phyloP scores from a whole-genome alignment of 2,888 invertebrate species.

The Caenorhabditis japonica region DNA sequence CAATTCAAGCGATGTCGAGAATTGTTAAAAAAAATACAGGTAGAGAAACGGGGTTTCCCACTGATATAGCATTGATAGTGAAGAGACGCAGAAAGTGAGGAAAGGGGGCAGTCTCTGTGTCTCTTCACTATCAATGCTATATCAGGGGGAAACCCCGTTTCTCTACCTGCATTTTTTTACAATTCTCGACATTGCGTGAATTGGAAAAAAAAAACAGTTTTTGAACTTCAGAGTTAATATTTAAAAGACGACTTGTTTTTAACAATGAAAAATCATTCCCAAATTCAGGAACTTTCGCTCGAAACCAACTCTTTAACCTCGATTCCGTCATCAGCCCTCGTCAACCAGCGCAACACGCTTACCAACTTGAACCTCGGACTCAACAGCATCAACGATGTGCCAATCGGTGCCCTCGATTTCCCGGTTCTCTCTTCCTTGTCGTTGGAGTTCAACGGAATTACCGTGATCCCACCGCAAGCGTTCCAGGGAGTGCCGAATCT shows the following conservation, averaged over 20 bases:
- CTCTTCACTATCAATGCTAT: too few relatives aligned
- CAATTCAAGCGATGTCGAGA: background rate
- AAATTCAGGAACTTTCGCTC: conserved; percentile 73
- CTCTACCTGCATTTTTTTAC: too few relatives aligned
- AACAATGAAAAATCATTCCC: conserved; percentile 7
- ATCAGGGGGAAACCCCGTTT: too few relatives aligned
- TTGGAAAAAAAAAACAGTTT: too few relatives aligned
- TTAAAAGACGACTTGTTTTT: too few relatives aligned
- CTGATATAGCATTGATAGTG: too few relatives aligned
- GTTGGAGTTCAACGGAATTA: conserved; percentile 77
- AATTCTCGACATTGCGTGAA: too few relatives aligned
- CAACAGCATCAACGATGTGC: conserved; percentile 73
- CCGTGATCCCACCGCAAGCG: conserved; percentile 74
- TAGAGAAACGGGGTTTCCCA: too few relatives aligned
- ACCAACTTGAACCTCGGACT: conserved; percentile 76
- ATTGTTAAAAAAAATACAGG: too few relatives aligned
- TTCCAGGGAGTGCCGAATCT: conserved; percentile 75
- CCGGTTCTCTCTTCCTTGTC: conserved; percentile 76
- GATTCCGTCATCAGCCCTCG: conserved; percentile 74
- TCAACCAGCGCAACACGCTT: conserved; percentile 69
- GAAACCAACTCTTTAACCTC: conserved; percentile 74
- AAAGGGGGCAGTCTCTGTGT: too few relatives aligned
- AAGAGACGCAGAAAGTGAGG: too few relatives aligned
- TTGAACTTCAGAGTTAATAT: too few relatives aligned
- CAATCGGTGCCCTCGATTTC: conserved; percentile 76